Conservation (phyloP, 2,113 vertebrate genomes). For the Pseudois nayaur region DNA sequence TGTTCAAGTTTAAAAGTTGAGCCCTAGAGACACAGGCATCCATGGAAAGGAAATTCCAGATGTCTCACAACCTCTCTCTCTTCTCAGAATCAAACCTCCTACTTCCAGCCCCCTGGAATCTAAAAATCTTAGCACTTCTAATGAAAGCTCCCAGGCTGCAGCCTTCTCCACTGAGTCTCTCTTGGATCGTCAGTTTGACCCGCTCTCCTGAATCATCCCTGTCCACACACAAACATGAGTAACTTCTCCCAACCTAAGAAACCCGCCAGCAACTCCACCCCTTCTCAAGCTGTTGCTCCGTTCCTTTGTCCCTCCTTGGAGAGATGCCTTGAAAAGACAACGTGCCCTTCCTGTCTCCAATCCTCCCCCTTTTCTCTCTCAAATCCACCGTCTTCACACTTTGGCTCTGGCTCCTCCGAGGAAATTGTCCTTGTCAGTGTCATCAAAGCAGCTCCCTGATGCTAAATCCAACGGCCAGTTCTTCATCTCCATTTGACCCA, state of each 20-base stretch:
- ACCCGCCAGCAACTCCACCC: not conserved
- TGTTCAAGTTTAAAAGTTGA: slow-evolving; percentile 60
- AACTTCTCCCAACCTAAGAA: not conserved
- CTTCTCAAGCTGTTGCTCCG: not conserved
- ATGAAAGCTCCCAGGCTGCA: not conserved
- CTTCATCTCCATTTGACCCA: not conserved
- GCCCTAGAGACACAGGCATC: slow-evolving; percentile 63
- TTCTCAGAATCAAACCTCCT: slow-evolving; percentile 45
- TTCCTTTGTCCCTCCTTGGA: not conserved
- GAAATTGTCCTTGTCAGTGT: not conserved
- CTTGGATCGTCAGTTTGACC: not conserved
- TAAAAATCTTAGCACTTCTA: not conserved
- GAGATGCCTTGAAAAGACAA: not conserved
- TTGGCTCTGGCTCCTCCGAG: not conserved
- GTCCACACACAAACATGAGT: not conserved
- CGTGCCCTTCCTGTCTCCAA: not conserved
- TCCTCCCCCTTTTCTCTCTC: not conserved
- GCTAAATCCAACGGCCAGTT: not conserved
- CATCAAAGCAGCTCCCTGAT: not conserved
- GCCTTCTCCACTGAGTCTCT: not conserved
- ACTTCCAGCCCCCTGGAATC: not conserved
- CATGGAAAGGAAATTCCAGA: slow-evolving; percentile 73
- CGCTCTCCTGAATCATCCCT: not conserved
- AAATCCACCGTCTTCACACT: not conserved
- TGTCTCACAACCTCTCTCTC: slow-evolving; percentile 42